Conservation (phyloP, 2,888 invertebrate genomes). For the Platerodrilus igneus region DNA sequence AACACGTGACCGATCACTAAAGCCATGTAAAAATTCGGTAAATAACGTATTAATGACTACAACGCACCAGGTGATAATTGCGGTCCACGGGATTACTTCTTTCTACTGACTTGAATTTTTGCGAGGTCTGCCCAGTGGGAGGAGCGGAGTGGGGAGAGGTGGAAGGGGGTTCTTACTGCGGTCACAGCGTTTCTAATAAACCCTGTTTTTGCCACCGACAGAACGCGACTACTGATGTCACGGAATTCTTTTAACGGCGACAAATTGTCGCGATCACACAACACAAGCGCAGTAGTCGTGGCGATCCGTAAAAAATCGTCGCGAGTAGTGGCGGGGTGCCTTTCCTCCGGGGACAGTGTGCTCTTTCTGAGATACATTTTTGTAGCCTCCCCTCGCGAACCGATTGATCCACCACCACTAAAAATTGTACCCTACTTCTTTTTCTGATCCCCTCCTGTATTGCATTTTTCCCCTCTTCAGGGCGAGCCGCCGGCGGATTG, state of each 20-base stretch:
- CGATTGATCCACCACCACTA: conserved; percentile 49
- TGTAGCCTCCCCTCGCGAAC: conserved; percentile 46
- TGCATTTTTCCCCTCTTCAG: conserved; percentile 52
- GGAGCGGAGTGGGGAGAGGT: conserved; percentile 55
- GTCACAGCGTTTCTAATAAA: conserved; percentile 43
- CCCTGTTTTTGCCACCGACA: conserved; percentile 49
- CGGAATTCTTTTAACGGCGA: conserved; percentile 51
- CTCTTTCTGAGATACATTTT: conserved; percentile 48
- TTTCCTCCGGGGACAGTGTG: conserved; percentile 44
- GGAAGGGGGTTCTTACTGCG: conserved; percentile 42
- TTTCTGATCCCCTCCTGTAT: conserved; percentile 43
- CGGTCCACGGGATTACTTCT: conserved; percentile 56
- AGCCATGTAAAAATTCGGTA: conserved; percentile 25
- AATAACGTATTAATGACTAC: conserved; percentile 20
- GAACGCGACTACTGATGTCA: conserved; percentile 50
- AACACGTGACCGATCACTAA: conserved; percentile 29
- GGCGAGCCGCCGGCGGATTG: conserved; percentile 49
- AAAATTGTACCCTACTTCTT: conserved; percentile 51
- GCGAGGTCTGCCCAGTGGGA: conserved; percentile 57
- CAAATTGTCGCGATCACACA: conserved; percentile 50
- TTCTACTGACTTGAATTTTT: conserved; percentile 50
- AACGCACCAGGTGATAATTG: conserved; percentile 49
- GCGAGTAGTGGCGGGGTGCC: conserved; percentile 38
- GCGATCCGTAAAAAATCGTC: conserved; percentile 44
- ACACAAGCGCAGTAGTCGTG: conserved; percentile 48